Conservation (phyloP, 1,140 invertebrate genomes). For the Argopecten irradians region DNA sequence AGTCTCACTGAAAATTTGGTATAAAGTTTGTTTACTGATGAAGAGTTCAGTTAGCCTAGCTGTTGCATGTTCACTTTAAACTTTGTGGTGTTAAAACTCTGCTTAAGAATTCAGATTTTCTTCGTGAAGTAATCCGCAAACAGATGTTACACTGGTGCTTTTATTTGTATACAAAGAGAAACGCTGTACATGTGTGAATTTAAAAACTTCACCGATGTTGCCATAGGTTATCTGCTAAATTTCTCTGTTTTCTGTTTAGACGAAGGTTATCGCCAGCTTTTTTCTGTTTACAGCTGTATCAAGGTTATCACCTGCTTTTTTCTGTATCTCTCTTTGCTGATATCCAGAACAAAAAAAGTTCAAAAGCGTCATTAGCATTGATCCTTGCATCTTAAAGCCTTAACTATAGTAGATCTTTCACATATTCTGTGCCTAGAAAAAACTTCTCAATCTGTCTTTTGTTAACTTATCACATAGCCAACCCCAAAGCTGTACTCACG, state of each 20-base stretch:
- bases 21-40: neutral
- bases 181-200: constrained; percentile 3
- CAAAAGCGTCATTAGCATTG: neutral
- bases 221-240: neutral
- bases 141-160: neutral
- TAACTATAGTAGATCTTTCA: neutral
- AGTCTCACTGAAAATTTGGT: neutral
- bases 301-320: constrained; percentile 15
- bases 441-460: neutral
- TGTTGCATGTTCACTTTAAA: neutral
- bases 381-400: neutral
- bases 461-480: neutral
- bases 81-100: neutral
- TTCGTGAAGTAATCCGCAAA: neutral
- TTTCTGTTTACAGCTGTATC: neutral
- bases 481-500: neutral
- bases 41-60: neutral
- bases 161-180: neutral
- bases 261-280: neutral
- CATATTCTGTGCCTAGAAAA: neutral
- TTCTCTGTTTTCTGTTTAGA: neutral
- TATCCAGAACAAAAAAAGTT: neutral
- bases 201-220: neutral
- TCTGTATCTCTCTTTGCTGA: constrained; percentile 9
- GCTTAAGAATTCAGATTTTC: neutral